Base-by-base conservation (phyloP, 2,113 vertebrate species). In the Channa argus region DNA sequence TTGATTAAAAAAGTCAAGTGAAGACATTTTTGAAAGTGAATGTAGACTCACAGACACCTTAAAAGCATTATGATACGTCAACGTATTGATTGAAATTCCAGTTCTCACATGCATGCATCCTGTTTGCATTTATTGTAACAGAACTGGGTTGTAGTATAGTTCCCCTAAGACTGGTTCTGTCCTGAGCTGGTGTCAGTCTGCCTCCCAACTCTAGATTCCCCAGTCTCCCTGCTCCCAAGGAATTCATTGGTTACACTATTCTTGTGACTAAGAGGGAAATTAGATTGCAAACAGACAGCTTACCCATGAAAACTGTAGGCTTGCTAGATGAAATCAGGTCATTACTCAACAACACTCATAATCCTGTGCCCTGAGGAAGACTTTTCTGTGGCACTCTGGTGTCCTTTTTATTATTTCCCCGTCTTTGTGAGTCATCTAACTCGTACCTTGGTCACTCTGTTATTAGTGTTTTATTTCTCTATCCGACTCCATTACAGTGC, bases 181-280 rank as follows among this genome's bases (percentile, higher is more conserved):
- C 6, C 41, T 64, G 52, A 75, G 46, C 59, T 74, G 74, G 63
- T 37, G 80, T 76, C 53, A 71, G 12, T 63, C 37, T 69, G 66
- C 51, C 68, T 70, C 43, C 39, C 2, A 15, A 14, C 49, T 74
- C 71, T 72, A 84, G 83, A 86, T 89, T 85, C 80, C 75, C 71
- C 14, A 2, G 75, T 88, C 76, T 83, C 83, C 67, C 14, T 65
- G 64, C 75, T 86, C 51, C 77, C 10, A 2, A 80, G 88, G 77
- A 92, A 90, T 92, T 82, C 83, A 70, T 51, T 41, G 41, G n/a
- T 74, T 75, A 67, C 76, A 43, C 15, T 61, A 8, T 70, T 12
- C 67, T 65, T 77, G 49, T 80, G 45, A 71, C 63, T 55, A 53
- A 77, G 50, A 50, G 14, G 24, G 24, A 78, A 80, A 89, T 86